Evolutionary conservation across 2,797 vertebrate species (phyloP), one percentile per base, ranked within the genome.

Genomic region (Sebastes diaconus): DNA sequence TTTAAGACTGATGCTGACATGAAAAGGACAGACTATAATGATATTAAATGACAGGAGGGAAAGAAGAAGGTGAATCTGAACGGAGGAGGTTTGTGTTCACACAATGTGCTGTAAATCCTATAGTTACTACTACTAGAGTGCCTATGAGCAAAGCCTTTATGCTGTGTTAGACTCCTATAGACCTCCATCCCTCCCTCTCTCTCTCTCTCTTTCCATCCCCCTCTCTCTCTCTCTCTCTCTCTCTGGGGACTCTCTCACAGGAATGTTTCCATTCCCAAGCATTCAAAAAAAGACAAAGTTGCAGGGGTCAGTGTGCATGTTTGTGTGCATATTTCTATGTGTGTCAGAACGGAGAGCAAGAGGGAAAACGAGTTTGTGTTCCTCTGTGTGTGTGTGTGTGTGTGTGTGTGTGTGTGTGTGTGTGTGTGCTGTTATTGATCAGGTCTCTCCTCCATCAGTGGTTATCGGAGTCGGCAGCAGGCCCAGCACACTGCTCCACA

Each of bases 251-350:
- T 79, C 75, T 90, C 79, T 83, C 79, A 52, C 66, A 90, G 87
- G 90, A 94, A 94, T 94, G 89, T 94, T 93, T 93, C 93, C 91
- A 93, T 94, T 94, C 93, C 88, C 92, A 93, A 90, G 88, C 86
- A 78, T 87, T 88, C 76, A 90, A 80, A 93, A 92, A 90, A 90
- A 84, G 86, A 82, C 18, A 0, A 76, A 84, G 83, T 83, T 84
- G 77, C 75, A 85, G 70, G 87, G 91, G 89, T 93, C 87, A 90
- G 65, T 82, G 76, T 84, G 85, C 72, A 3, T 69, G 22, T 84
- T 39, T 76, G 29, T 75, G 57, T 65, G 24, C n/a, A 29, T 57
- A 10, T 30, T 42, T 46, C 14, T 16, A 7, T 20, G 42, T 24
- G 11, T 72, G 60, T 81, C 29, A 32, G 63, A 65, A 61, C 58